Evolutionary conservation across 2,797 vertebrate genomes (phyloP).

Genomic region (Glossophaga mutica): DNA sequence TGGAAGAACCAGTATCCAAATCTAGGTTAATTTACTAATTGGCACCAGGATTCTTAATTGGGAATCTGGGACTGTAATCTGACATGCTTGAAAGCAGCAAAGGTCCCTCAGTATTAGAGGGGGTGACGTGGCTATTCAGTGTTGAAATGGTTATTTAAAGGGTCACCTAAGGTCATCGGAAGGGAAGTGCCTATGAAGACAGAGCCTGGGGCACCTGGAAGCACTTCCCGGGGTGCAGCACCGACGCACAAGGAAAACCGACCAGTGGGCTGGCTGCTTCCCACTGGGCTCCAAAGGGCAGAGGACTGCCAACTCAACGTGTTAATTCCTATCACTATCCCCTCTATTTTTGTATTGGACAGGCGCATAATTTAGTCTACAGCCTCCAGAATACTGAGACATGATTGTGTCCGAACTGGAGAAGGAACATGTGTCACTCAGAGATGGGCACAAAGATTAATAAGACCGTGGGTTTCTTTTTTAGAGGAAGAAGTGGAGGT

Average conservation of each 20-base stretch:
- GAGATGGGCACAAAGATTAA: not conserved
- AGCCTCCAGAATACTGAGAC: not conserved
- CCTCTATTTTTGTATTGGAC: not conserved
- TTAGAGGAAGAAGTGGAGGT: not conserved
- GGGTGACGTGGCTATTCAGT: not conserved
- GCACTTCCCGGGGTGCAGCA: fast-evolving
- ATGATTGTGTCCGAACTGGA: not conserved
- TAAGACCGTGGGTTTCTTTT: not conserved
- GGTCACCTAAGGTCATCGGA: not conserved
- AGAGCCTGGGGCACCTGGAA: not conserved
- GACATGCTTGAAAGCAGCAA: not conserved
- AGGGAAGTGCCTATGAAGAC: not conserved
- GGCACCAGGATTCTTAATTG: not conserved
- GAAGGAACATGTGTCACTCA: not conserved
- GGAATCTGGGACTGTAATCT: not conserved
- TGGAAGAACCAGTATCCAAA: not conserved
- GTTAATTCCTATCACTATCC: not conserved
- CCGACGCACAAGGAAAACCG: not conserved
- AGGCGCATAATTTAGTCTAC: not conserved
- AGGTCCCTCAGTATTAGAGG: not conserved
- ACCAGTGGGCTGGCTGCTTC: not conserved
- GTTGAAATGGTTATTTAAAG: not conserved
- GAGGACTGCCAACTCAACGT: not conserved
- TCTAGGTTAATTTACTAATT: not conserved
- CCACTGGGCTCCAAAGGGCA: not conserved